A percentile compares a stretch with the other conserved stretches of the same genome.
These are phyloP conservation scores for Drosophila leontia DNA, from an alignment of 1,140 invertebrate genomes.

Conservation along the genomic window DNA sequence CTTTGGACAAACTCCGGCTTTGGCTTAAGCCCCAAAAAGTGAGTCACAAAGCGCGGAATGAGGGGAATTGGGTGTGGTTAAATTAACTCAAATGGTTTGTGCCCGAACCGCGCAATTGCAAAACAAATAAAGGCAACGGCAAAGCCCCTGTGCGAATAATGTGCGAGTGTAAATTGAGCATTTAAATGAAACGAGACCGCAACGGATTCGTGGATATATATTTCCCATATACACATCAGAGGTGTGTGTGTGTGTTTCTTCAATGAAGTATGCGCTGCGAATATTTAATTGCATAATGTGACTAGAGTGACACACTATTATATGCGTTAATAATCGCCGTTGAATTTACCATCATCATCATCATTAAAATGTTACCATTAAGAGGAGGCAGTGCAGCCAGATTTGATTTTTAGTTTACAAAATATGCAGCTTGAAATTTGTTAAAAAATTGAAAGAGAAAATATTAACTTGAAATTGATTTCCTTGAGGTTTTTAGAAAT, in stretches of 20 bases:
- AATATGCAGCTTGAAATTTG: not conserved
- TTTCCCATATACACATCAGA: not conserved
- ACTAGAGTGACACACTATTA: conserved; percentile 42
- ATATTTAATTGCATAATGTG: conserved; percentile 69
- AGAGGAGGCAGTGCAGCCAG: not conserved
- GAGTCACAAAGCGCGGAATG: conserved; percentile 34
- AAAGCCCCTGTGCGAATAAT: conserved; percentile 41
- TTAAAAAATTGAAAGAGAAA: not conserved
- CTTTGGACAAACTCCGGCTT: conserved; percentile 22
- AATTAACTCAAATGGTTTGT: conserved; percentile 49
- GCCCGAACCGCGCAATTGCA: conserved; percentile 32
- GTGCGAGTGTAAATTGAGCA: conserved; percentile 51
- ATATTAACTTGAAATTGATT: not conserved
- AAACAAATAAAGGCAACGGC: conserved; percentile 37
- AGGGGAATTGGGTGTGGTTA: conserved; percentile 35
- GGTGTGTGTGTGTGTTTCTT: conserved; percentile 7
- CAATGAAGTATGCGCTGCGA: conserved; percentile 47
- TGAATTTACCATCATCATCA: conserved; percentile 31
- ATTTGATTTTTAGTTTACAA: not conserved
- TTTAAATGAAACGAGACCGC: conserved; percentile 52
- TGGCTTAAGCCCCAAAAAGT: conserved; percentile 20
- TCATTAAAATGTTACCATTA: conserved; percentile 29
- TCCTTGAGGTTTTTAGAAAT: not conserved
- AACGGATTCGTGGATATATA: conserved; percentile 17
- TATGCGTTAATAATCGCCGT: conserved; percentile 36